Evolutionary conservation across 2,797 vertebrate species (phyloP), one percentile per base, ranked within the genome.

Genomic region (Erpetoichthys calabaricus): DNA sequence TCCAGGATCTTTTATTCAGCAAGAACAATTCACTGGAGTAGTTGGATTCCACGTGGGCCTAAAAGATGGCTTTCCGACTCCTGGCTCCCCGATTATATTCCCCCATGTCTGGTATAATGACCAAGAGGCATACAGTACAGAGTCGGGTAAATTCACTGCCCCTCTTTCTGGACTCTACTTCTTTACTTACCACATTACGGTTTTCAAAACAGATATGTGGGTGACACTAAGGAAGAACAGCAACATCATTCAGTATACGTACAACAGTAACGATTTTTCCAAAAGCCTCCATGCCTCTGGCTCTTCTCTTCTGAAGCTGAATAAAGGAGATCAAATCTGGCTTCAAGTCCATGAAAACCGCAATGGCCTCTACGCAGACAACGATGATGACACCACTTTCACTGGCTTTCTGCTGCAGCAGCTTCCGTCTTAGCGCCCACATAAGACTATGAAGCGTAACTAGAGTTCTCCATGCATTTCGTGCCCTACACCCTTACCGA

Each of bases 171-270:
- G 53, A 7, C 25, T 55, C 8, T 55, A 55, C 53, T 55, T 55
- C 42, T 55, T 55, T 42, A 55, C 53, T n/a, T 55, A 55, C 42
- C 53, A 55, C 8, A 9, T 55, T 10, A 55, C 53, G 8, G 10
- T 55, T 41, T 9, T 41, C 10, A 43, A 6, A 41, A 3, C 8
- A 3, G 41, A 55, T 8, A 7, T 55, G 8, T 41, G 43, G 41
- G 53, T 55, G 53, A 55, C 53, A 9, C 42, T 55, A 7, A 41
- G 25, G 53, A 55, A 55, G 42, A 55, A 55, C 9, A 42, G 53
- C 25, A 53, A 43, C 4, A 42, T 5, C 8, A 7, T 5, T 8
- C 53, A 55, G 42, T 55, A 55, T 7, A 55, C 53, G 9, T 8
- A 54, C 10, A 7, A 7, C 4, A 3, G 8, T 5, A 6, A 55